phyloP scores from a whole-genome alignment of 2,113 vertebrate genomes.

The Alectura lathami region DNA sequence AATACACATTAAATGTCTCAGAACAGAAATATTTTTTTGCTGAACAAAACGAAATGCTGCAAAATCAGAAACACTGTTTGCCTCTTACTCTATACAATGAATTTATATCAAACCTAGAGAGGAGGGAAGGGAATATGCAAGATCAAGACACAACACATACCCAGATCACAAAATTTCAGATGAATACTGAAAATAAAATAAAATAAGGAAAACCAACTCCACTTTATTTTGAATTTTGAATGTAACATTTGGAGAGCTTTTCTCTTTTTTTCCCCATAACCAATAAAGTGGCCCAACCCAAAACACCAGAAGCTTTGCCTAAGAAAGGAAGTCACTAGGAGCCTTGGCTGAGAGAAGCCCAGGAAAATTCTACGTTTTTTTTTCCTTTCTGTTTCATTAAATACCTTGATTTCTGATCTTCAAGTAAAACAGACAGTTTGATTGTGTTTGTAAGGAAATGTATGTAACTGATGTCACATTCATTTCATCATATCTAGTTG shows the following conservation, averaged over 20 bases:
- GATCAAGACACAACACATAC: neutral
- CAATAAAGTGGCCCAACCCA: neutral
- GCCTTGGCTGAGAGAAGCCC: neutral
- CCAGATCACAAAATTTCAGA: neutral
- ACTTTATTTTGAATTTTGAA: neutral
- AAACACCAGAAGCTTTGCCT: neutral
- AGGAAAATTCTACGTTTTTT: neutral
- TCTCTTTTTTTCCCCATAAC: neutral
- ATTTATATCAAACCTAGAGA: neutral
- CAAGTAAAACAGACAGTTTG: neutral
- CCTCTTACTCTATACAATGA: neutral
- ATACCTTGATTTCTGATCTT: neutral
- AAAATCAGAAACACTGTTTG: conserved; percentile 65
- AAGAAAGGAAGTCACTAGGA: neutral
- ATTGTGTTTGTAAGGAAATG: neutral
- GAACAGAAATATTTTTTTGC: neutral
- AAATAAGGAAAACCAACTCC: neutral
- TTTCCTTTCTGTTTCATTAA: neutral
- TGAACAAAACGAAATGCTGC: conserved; percentile 62
- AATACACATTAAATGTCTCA: neutral
- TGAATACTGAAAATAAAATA: neutral
- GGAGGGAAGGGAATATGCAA: neutral
- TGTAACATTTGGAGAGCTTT: neutral
- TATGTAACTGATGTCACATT: neutral
- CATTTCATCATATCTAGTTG: neutral